phyloP scores from a whole-genome alignment of 2,888 invertebrate genomes.

The Drosophila peninsularis region DNA sequence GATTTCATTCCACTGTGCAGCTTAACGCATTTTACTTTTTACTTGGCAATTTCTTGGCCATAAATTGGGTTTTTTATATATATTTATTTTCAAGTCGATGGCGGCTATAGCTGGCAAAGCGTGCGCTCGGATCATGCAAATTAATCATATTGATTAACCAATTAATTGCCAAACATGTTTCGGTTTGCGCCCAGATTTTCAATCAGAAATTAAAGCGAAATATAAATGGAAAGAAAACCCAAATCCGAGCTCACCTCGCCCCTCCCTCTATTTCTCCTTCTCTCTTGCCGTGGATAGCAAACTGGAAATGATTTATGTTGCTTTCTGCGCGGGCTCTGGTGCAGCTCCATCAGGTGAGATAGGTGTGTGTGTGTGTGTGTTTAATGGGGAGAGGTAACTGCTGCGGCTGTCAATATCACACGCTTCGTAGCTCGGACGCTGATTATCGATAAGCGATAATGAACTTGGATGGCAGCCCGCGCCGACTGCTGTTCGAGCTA shows the following conservation, averaged over 20 bases:
- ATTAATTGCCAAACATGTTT: slow-evolving; percentile 76
- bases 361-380: slow-evolving; percentile 1
- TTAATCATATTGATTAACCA: slow-evolving; percentile 76
- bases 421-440: slow-evolving; percentile 36
- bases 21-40: neutral
- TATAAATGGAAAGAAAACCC: slow-evolving; percentile 50
- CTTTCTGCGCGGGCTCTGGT: slow-evolving; percentile 19
- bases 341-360: slow-evolving; percentile 13
- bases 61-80: slow-evolving; percentile 6
- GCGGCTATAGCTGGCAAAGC: slow-evolving; percentile 41
- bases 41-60: slow-evolving; percentile 30
- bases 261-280: neutral
- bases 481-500: slow-evolving; percentile 28
- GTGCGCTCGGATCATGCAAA: slow-evolving; percentile 71
- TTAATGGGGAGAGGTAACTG: slow-evolving; percentile 13
- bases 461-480: slow-evolving; percentile 58
- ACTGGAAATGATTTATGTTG: slow-evolving; percentile 75
- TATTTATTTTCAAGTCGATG: neutral
- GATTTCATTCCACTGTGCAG: slow-evolving; percentile 21
- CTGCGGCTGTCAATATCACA: slow-evolving; percentile 69
- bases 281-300: slow-evolving; percentile 14
- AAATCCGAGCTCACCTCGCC: neutral
- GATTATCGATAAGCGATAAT: slow-evolving; percentile 68
- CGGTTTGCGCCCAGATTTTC: slow-evolving; percentile 61
- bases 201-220: slow-evolving; percentile 70